Conservation (phyloP, 2,888 invertebrate genomes). For the Acanthacorydalis orientalis region DNA sequence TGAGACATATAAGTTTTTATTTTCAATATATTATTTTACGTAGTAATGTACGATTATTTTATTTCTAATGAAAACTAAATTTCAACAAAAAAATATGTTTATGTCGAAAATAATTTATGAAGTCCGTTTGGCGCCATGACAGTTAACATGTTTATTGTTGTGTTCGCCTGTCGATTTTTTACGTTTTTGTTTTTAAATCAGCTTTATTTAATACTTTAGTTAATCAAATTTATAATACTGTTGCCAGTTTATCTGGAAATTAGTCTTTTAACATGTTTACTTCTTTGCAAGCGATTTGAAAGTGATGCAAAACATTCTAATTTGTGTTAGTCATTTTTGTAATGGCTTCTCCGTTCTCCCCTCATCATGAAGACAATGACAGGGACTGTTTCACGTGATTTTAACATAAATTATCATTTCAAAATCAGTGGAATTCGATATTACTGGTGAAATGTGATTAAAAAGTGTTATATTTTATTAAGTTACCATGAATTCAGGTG, state of each 20-base stretch:
- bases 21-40: background rate
- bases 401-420: constrained; percentile 2
- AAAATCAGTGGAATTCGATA: constrained; percentile 8
- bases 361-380: constrained; percentile 44
- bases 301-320: constrained; percentile 4
- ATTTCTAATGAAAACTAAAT: background rate
- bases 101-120: background rate
- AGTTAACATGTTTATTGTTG: constrained; percentile 6
- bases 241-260: no score
- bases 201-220: no score
- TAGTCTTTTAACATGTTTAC: no score
- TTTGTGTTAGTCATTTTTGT: constrained; percentile 26
- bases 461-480: constrained; percentile 12
- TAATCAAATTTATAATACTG: no score
- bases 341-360: constrained; percentile 53
- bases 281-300: no score
- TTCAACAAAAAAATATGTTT: background rate
- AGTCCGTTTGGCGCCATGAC: constrained; percentile 6
- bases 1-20: background rate
- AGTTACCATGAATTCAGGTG: constrained; percentile 35
- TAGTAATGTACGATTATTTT: background rate
- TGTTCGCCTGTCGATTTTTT: background rate
- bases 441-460: constrained; percentile 16
- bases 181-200: no score
- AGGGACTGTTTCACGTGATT: constrained; percentile 33